Base-by-base conservation (phyloP, 1,140 invertebrate genomes). In the Maniola jurtina region DNA sequence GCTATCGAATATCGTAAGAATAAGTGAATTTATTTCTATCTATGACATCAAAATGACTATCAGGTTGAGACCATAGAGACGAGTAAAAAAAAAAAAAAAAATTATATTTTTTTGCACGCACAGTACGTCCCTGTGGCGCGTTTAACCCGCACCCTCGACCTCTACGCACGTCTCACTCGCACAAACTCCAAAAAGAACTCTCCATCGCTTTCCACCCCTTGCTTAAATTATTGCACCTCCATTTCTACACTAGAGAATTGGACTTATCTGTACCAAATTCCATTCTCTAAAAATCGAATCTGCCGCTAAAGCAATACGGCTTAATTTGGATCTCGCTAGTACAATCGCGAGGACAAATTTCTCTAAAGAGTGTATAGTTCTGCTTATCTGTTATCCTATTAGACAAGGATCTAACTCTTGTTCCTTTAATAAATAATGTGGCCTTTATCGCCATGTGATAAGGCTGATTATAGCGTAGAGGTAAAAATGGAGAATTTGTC, bases 171-270 rank as follows among this genome's bases (percentile, higher is more conserved):
- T 90, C 86, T 90, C 88, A 87, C 86, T 90, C 88, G 81, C 88
- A 90, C 86, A 89, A 89, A 89, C 81, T 89, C 79, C 83, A 90
- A 90, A 90, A 90, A 90, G 88, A 89, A 89, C 84, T 82, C 75
- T 80, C 88, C 73, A 74, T 89, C 86, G 86, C 86, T 77, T 85
- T 88, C 88, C 85, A 83, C 85, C 88, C 86, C 83, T 87, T 84
- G 85, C 85, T 89, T 88, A 90, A 89, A 90, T 90, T 88, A 90
- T 90, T 90, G 84, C 83, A 86, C 85, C 85, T 84, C 79, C 81
- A 77, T 75, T 79, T 73, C 72, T 62, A 72, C 78, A 61, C 73
- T 77, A 70, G 69, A 80, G 76, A 66, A 79, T 79, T 76, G 68
- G 76, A 64, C 79, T 72, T 80, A 84, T 79, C 79, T 79, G 48